These are phyloP conservation scores for Molossus alvarezi DNA, from an alignment of 2,797 vertebrate species.

Conservation along the genomic window DNA sequence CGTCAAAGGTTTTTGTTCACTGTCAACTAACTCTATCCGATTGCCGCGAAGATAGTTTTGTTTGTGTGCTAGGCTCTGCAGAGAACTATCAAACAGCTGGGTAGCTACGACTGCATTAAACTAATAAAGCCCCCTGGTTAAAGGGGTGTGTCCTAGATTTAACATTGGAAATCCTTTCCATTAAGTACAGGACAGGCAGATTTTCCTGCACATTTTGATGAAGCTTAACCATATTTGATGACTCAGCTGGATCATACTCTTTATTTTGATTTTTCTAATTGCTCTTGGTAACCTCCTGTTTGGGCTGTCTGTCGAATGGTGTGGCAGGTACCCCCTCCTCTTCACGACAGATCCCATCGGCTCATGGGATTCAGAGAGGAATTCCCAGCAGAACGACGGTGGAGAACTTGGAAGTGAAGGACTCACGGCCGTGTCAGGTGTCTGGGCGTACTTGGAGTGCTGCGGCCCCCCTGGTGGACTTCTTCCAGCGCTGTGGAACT, in stretches of 20 bases:
- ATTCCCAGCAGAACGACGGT: not conserved
- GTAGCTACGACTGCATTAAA: constrained; percentile 81
- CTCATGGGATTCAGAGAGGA: constrained; percentile 4
- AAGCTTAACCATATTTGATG: constrained; percentile 79
- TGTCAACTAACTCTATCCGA: constrained; percentile 61
- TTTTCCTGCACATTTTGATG: constrained; percentile 71
- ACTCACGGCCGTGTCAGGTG: not conserved
- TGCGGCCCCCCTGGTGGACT: not conserved
- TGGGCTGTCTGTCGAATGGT: not conserved
- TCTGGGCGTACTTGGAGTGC: not conserved
- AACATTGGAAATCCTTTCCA: constrained; percentile 77
- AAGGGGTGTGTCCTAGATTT: constrained; percentile 84
- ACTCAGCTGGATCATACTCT: constrained; percentile 51
- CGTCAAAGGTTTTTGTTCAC: constrained; percentile 81
- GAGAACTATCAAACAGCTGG: constrained; percentile 76
- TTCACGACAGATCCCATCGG: not conserved
- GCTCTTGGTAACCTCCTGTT: constrained; percentile 49
- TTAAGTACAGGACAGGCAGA: constrained; percentile 64
- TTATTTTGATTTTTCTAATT: constrained; percentile 77
- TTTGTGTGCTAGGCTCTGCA: constrained; percentile 75
- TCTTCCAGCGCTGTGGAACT: not conserved
- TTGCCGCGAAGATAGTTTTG: constrained; percentile 69
- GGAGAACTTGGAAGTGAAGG: not conserved
- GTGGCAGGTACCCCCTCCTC: not conserved
- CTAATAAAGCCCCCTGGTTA: constrained; percentile 73